Evolutionary conservation across 2,797 vertebrate species (phyloP).

Genomic region (Propithecus perrieri): DNA sequence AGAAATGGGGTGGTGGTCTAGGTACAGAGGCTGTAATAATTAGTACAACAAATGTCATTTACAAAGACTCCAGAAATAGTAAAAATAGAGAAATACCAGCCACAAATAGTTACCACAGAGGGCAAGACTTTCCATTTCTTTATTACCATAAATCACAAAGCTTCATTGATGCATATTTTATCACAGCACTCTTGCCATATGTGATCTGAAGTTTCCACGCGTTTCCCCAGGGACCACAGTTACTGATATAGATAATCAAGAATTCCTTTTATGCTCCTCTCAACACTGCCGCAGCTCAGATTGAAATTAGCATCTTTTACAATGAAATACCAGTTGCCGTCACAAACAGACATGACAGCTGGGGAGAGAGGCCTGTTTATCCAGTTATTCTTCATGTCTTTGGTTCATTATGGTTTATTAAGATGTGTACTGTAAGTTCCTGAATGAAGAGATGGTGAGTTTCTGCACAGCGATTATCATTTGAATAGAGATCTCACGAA

Average conservation of each 20-base stretch:
- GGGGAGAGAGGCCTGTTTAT: slow-evolving; percentile 82
- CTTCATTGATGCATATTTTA: slow-evolving; percentile 88
- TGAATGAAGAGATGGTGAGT: slow-evolving; percentile 50
- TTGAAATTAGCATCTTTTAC: slow-evolving; percentile 88
- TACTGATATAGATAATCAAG: slow-evolving; percentile 86
- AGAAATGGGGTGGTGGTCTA: slow-evolving; percentile 13
- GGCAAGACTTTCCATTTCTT: slow-evolving; percentile 81
- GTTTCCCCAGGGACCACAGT: slow-evolving; percentile 79
- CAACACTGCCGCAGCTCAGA: slow-evolving; percentile 79
- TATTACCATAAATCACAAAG: slow-evolving; percentile 84
- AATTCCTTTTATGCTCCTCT: slow-evolving; percentile 86
- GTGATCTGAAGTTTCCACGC: slow-evolving; percentile 85
- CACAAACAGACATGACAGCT: slow-evolving; percentile 84
- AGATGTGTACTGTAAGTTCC: slow-evolving; percentile 74
- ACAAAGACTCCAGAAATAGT: slow-evolving; percentile 43
- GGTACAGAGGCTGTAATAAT: not conserved
- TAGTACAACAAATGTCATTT: not conserved
- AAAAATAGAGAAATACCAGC: slow-evolving; percentile 67
- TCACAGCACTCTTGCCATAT: slow-evolving; percentile 86
- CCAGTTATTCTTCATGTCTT: slow-evolving; percentile 79
- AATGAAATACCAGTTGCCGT: slow-evolving; percentile 86
- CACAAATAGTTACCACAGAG: slow-evolving; percentile 80
- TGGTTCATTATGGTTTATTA: slow-evolving; percentile 69
- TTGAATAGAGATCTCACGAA: slow-evolving; percentile 41
- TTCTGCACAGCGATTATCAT: slow-evolving; percentile 67